Evolutionary conservation across 2,113 vertebrate genomes (phyloP).

Genomic region (Laterallus jamaicensis): DNA sequence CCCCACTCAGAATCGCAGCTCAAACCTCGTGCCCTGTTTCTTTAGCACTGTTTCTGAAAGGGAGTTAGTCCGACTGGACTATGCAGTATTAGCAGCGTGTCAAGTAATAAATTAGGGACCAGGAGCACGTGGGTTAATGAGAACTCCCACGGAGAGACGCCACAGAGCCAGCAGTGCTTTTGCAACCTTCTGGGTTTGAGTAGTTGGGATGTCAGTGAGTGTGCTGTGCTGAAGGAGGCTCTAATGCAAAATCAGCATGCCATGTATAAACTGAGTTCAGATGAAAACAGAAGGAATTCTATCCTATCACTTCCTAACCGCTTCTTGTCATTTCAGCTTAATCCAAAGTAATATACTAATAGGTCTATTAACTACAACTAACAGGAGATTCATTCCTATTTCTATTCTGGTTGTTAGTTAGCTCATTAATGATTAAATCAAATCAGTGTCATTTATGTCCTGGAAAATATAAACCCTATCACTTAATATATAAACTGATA

Average conservation of each 20-base stretch:
- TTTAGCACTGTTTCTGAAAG: background rate
- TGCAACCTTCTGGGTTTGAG: background rate
- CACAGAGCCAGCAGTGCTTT: background rate
- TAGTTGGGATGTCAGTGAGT: background rate
- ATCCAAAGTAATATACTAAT: background rate
- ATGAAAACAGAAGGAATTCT: background rate
- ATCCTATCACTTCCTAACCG: background rate
- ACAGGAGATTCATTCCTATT: background rate
- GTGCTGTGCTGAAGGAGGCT: background rate
- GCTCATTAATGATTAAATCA: background rate
- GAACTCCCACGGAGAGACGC: background rate
- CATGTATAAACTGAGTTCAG: background rate
- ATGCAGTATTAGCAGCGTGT: background rate
- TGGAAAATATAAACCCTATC: slow-evolving; percentile 21
- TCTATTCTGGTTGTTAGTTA: background rate
- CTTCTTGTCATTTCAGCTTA: background rate
- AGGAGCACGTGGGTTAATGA: background rate
- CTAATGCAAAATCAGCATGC: background rate
- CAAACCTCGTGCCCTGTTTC: background rate
- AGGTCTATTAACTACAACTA: slow-evolving; percentile 23
- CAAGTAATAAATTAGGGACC: background rate
- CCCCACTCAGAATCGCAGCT: background rate
- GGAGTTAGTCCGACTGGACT: background rate
- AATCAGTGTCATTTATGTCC: slow-evolving; percentile 2
- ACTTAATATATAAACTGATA: slow-evolving; percentile 38